A percentile compares a stretch with the other conserved stretches of the same genome.
Conservation (phyloP, 2,113 vertebrate genomes). For the Hippocampus guttulatus region DNA sequence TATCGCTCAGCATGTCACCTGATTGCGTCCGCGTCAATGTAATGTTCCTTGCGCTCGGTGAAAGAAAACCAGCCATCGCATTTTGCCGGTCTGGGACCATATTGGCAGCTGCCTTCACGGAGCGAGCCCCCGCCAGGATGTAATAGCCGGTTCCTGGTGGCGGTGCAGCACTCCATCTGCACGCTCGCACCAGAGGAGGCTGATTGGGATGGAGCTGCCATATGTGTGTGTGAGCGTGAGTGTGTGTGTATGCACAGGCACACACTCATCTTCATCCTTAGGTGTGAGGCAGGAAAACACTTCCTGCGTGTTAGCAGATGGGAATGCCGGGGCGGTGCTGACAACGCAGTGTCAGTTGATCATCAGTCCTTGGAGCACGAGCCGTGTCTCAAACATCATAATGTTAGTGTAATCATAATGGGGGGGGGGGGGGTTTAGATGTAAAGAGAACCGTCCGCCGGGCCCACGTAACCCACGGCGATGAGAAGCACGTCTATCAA, state of each 20-base stretch:
- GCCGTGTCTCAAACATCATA: conserved; percentile 10
- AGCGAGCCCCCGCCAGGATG: not conserved
- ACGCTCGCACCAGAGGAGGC: conserved; percentile 36
- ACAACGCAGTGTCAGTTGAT: conserved; percentile 43
- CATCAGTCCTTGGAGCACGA: conserved; percentile 33
- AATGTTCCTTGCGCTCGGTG: conserved; percentile 6
- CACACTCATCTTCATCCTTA: conserved; percentile 1
- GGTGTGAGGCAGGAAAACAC: conserved; percentile 49
- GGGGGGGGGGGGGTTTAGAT: conserved; percentile 73
- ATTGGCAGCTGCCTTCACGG: not conserved
- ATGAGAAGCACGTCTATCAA: conserved; percentile 93
- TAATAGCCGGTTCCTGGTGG: conserved; percentile 28
- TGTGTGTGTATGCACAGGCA: conserved; percentile 40
- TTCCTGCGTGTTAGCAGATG: conserved; percentile 66
- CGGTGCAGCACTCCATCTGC: conserved; percentile 31
- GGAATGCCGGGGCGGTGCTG: conserved; percentile 40
- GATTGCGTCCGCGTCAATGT: not conserved
- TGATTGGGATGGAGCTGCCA: conserved; percentile 50
- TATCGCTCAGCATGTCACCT: not conserved
- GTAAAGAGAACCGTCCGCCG: conserved; percentile 94
- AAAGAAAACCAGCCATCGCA: conserved; percentile 1
- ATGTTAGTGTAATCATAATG: no score
- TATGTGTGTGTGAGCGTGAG: conserved; percentile 35
- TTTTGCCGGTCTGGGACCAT: not conserved
- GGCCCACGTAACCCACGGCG: conserved; percentile 92